phyloP scores from a whole-genome alignment of 37 sponge, comb jelly and placozoan species.

The Spongilla lacustris region DNA sequence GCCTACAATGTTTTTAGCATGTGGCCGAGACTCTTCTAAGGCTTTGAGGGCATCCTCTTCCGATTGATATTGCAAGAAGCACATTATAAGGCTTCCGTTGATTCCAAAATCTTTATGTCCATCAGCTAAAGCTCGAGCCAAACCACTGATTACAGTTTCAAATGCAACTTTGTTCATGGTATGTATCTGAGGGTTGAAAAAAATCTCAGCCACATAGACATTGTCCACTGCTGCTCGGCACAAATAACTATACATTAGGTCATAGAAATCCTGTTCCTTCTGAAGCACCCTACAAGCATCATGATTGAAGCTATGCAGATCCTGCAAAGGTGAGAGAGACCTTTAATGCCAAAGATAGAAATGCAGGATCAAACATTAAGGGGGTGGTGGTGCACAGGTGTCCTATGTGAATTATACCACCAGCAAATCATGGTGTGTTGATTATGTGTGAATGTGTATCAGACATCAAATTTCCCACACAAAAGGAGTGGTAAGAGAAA shows the following conservation, averaged over 20 bases:
- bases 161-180: conserved; percentile 65
- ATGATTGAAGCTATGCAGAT: conserved; percentile 74
- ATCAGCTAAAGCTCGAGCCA: conserved; percentile 57
- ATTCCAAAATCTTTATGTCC: conserved; percentile 65
- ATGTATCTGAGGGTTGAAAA: conserved; percentile 85
- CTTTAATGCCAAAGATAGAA: background rate
- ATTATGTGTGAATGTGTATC: no score
- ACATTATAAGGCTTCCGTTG: conserved; percentile 72
- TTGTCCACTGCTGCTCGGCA: conserved; percentile 58
- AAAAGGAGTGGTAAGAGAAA: background rate
- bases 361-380: no score
- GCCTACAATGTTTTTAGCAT: conserved; percentile 66
- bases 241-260: conserved; percentile 81
- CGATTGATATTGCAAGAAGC: conserved; percentile 67
- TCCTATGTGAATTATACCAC: no score
- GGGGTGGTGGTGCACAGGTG: no score
- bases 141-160: conserved; percentile 60
- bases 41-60: conserved; percentile 55
- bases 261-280: conserved; percentile 74
- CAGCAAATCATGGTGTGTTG: no score
- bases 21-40: conserved; percentile 49
- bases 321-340: conserved; percentile 37
- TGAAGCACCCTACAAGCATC: conserved; percentile 64
- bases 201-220: conserved; percentile 75
- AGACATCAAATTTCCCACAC: background rate